Percentiles rank a stretch among this genome's conserved stretches.
Conservation (phyloP, 2,888 invertebrate genomes). For the Callosobruchus maculatus region DNA sequence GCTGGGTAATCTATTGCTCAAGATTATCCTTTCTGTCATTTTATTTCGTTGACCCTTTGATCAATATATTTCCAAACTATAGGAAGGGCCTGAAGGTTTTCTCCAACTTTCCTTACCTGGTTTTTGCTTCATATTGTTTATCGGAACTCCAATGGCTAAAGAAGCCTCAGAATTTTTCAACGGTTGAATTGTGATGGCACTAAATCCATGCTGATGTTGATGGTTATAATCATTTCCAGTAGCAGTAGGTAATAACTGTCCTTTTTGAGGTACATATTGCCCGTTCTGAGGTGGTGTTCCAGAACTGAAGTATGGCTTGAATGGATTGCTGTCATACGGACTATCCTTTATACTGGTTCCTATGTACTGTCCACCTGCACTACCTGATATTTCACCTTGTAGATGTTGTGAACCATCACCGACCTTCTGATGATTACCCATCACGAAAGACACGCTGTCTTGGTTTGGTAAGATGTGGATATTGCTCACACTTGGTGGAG, state of each 20-base stretch:
- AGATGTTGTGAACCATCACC: slow-evolving; percentile 35
- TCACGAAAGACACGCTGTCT: slow-evolving; percentile 61
- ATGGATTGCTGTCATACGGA: slow-evolving; percentile 46
- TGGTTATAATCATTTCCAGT: slow-evolving; percentile 17
- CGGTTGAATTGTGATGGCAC: slow-evolving; percentile 45
- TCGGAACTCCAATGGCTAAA: slow-evolving; percentile 45
- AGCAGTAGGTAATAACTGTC: not conserved
- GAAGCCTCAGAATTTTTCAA: slow-evolving; percentile 45
- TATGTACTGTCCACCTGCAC: slow-evolving; percentile 40
- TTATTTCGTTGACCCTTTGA: too few relatives aligned
- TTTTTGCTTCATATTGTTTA: slow-evolving; percentile 37
- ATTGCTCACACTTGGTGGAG: slow-evolving; percentile 58
- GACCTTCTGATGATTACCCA: slow-evolving; percentile 62
- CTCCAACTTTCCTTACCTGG: slow-evolving; percentile 36
- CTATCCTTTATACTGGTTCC: slow-evolving; percentile 54
- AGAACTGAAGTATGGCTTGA: slow-evolving; percentile 34
- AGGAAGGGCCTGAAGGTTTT: too few relatives aligned
- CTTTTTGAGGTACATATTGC: not conserved
- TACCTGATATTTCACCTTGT: slow-evolving; percentile 23
- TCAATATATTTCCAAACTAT: too few relatives aligned
- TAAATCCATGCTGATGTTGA: slow-evolving; percentile 23
- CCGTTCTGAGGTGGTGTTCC: not conserved
- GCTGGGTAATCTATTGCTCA: too few relatives aligned
- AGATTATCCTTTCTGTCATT: too few relatives aligned
- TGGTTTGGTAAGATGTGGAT: slow-evolving; percentile 62